phyloP scores from a whole-genome alignment of 2,113 vertebrate species.

The Mola mola region DNA sequence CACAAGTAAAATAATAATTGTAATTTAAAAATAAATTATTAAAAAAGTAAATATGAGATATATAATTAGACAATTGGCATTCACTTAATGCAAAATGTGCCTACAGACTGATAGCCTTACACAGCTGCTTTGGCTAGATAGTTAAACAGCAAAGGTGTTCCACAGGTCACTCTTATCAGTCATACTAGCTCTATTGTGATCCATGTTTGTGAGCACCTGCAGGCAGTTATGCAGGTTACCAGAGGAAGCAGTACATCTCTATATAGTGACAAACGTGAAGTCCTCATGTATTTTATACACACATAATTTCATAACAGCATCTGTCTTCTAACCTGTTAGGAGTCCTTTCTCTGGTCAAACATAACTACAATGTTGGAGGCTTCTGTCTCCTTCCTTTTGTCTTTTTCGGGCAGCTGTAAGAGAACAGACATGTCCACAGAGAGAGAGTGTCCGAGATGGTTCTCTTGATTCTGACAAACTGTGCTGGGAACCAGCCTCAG shows the following conservation, averaged over 20 bases:
- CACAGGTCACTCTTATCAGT: constrained; percentile 5
- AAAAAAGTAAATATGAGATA: background rate
- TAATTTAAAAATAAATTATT: too few species aligned
- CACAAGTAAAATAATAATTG: too few species aligned
- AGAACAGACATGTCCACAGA: background rate
- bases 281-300: background rate
- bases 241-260: constrained; percentile 17
- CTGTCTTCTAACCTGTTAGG: too few species aligned
- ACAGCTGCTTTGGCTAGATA: too few species aligned
- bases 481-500: too few species aligned
- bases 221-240: constrained; percentile 1
- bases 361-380: background rate
- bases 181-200: background rate
- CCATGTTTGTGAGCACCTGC: constrained; percentile 8
- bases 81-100: too few species aligned
- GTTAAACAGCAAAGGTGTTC: background rate
- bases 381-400: background rate
- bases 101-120: too few species aligned
- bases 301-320: background rate
- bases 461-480: too few species aligned
- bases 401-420: background rate
- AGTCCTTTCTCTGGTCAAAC: too few species aligned
- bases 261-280: background rate
- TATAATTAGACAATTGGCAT: background rate
- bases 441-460: too few species aligned